These are phyloP conservation scores for Bryconaethiops microstoma DNA, from an alignment of 2,797 vertebrate genomes.

Conservation along the genomic window DNA sequence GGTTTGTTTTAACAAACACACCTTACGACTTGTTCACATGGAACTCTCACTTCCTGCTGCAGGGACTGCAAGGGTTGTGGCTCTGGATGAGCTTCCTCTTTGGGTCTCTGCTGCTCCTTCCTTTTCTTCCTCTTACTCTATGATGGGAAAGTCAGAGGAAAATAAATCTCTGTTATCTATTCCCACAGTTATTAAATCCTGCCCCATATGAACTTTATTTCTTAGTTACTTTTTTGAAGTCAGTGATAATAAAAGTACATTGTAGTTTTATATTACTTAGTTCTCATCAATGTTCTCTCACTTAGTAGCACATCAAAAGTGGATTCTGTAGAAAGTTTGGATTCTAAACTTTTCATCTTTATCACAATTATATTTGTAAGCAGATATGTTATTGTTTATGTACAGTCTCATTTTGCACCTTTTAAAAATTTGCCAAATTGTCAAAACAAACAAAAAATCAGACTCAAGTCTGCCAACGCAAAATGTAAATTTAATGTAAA, in stretches of 20 bases:
- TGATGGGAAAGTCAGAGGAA: slow-evolving; percentile 46
- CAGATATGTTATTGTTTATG: background rate
- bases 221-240: background rate
- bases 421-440: too few species aligned
- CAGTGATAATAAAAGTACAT: background rate
- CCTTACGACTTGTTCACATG: slow-evolving; percentile 53
- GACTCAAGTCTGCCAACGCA: too few species aligned
- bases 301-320: background rate
- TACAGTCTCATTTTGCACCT: too few species aligned
- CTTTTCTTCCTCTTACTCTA: slow-evolving; percentile 76
- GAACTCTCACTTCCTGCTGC: slow-evolving; percentile 68
- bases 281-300: background rate
- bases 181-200: background rate
- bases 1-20: slow-evolving; percentile 12
- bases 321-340: background rate
- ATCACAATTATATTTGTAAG: background rate
- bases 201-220: background rate
- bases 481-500: too few species aligned
- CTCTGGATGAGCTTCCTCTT: slow-evolving; percentile 39
- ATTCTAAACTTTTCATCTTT: background rate
- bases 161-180: background rate
- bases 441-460: too few species aligned
- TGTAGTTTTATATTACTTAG: background rate
- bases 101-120: slow-evolving; percentile 56
- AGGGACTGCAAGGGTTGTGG: slow-evolving; percentile 58